Evolutionary conservation across 2,888 invertebrate genomes (phyloP).

Genomic region (Notocelia uddmanniana): DNA sequence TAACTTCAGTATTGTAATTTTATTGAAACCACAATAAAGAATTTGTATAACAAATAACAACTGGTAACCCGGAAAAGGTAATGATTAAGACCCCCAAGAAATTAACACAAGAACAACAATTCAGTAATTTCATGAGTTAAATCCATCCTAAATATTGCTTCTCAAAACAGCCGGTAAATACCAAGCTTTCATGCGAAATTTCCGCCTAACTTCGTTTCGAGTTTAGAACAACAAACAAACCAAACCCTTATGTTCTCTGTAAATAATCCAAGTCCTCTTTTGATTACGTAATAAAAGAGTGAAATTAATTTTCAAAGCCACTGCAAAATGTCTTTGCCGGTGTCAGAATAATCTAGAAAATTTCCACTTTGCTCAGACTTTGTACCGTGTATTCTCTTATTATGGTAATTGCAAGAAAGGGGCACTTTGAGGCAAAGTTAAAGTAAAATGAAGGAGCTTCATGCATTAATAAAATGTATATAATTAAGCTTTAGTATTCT

Average conservation of each 20-base stretch:
- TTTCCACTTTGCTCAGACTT: not conserved
- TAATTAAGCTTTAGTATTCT: conserved; percentile 29
- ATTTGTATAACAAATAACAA: not conserved
- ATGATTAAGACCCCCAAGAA: not conserved
- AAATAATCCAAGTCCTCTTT: not conserved
- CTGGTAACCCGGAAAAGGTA: not conserved
- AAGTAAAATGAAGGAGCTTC: conserved; percentile 24
- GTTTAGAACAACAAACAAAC: conserved; percentile 24
- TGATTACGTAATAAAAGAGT: conserved; percentile 4
- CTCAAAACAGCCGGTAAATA: conserved; percentile 7
- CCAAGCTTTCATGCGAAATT: conserved; percentile 11
- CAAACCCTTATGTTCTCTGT: conserved; percentile 1
- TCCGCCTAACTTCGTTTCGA: conserved; percentile 10
- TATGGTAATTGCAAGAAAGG: conserved; percentile 22
- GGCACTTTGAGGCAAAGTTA: conserved; percentile 22
- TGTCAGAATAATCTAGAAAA: conserved; percentile 23
- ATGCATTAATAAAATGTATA: conserved; percentile 29
- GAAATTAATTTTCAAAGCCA: conserved; percentile 1
- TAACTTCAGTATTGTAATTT: not conserved
- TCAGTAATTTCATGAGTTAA: conserved; percentile 5
- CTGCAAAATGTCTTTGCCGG: not conserved
- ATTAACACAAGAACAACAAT: not conserved
- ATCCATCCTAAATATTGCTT: conserved; percentile 20
- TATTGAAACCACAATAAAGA: not conserved
- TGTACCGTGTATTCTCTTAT: conserved; percentile 18